Evolutionary conservation across 2,797 vertebrate species (phyloP).

Genomic region (Chelonia mydas): DNA sequence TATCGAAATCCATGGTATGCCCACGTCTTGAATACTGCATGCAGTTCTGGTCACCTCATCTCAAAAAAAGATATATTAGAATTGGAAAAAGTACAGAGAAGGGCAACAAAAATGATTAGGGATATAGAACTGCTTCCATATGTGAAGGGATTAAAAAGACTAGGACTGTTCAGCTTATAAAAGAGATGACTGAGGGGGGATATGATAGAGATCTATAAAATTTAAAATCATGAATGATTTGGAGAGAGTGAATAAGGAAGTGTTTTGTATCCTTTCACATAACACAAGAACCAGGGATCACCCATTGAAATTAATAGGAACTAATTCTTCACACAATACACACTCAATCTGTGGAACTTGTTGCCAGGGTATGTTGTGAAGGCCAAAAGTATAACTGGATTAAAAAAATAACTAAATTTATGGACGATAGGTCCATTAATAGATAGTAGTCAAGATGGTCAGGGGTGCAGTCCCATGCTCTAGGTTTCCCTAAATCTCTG

Average conservation of each 20-base stretch:
- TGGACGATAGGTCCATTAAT: background rate
- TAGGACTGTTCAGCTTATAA: background rate
- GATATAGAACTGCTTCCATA: background rate
- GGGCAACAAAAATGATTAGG: background rate
- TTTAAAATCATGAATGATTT: too few species aligned
- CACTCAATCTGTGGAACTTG: background rate
- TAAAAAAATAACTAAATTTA: background rate
- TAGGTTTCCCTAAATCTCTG: background rate
- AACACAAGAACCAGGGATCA: too few species aligned
- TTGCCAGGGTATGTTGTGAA: background rate
- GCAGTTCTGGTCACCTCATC: background rate
- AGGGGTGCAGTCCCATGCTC: background rate
- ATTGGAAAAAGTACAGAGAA: too few species aligned
- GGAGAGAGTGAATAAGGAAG: too few species aligned
- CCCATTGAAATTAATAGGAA: background rate
- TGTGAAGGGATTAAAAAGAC: background rate
- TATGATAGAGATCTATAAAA: background rate
- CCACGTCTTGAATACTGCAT: background rate
- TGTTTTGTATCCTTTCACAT: too few species aligned
- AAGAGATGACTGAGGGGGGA: background rate
- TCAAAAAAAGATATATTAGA: background rate
- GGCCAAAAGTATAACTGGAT: background rate
- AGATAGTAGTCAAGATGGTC: background rate
- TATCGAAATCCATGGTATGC: background rate
- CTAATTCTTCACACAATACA: background rate